Evolutionary conservation across 1,140 invertebrate genomes (phyloP).

Genomic region (Drosophila mayri): DNA sequence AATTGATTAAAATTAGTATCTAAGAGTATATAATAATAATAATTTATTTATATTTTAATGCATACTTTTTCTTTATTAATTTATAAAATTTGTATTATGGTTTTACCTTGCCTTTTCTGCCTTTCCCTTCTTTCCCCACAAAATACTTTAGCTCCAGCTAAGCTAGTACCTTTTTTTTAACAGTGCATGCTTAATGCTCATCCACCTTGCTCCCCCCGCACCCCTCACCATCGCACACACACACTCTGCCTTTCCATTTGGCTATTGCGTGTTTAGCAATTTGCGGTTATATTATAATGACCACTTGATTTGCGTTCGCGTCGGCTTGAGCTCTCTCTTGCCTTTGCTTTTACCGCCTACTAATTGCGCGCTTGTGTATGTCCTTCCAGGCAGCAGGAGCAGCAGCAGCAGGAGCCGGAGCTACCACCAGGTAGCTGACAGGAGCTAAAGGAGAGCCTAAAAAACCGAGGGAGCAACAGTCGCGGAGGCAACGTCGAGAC

Average conservation of each 20-base stretch:
- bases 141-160: background rate
- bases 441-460: conserved; percentile 8
- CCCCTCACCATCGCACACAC: background rate
- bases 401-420: conserved; percentile 16
- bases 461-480: conserved; percentile 53
- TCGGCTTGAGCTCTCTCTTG: conserved; percentile 34
- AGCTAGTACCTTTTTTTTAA: too few relatives aligned
- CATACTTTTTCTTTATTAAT: too few relatives aligned
- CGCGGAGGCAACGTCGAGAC: conserved; percentile 69
- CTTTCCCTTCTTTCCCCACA: background rate
- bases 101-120: background rate
- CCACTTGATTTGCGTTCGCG: conserved; percentile 75
- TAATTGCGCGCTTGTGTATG: conserved; percentile 55
- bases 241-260: conserved; percentile 21
- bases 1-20: too few relatives aligned
- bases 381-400: conserved; percentile 27
- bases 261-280: conserved; percentile 76
- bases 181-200: conserved; percentile 10
- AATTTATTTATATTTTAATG: too few relatives aligned
- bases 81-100: too few relatives aligned
- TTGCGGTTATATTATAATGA: conserved; percentile 81
- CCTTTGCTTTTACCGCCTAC: conserved; percentile 39
- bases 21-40: too few relatives aligned
- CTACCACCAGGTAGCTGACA: background rate
- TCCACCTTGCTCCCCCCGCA: conserved; percentile 6